Evolutionary conservation across 2,113 vertebrate genomes (phyloP).

Genomic region (Tychaedon coryphoeus): DNA sequence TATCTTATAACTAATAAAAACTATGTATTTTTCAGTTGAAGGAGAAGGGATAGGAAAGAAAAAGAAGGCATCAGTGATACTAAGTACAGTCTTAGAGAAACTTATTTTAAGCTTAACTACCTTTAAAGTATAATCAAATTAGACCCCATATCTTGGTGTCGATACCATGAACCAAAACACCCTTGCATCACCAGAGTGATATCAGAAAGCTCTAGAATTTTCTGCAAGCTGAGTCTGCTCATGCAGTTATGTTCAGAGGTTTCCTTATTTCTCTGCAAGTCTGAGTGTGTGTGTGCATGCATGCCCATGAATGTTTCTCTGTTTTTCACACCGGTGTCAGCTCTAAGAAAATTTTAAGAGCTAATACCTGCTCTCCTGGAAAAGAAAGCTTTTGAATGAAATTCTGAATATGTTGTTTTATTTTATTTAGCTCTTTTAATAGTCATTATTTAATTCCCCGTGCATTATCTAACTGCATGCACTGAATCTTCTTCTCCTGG

Average conservation of each 20-base stretch:
- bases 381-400: not conserved
- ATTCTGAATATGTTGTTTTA: not conserved
- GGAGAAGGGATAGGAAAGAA: not conserved
- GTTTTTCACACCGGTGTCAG: not conserved
- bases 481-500: not conserved
- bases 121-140: not conserved
- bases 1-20: not conserved
- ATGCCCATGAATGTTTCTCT: not conserved
- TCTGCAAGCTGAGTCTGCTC: not conserved
- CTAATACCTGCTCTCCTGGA: not conserved
- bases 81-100: not conserved
- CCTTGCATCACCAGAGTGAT: not conserved
- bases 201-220: not conserved
- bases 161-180: not conserved
- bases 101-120: not conserved
- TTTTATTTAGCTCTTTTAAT: not conserved
- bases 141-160: not conserved
- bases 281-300: not conserved
- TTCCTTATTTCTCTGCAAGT: not conserved
- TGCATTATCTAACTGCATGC: not conserved
- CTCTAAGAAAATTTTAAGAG: not conserved
- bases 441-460: not conserved
- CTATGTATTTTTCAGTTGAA: not conserved
- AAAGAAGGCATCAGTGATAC: not conserved
- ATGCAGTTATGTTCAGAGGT: not conserved